A percentile compares a stretch with the other conserved stretches of the same genome.
Conservation (phyloP, 2,113 vertebrate genomes). For the Pseudois nayaur region DNA sequence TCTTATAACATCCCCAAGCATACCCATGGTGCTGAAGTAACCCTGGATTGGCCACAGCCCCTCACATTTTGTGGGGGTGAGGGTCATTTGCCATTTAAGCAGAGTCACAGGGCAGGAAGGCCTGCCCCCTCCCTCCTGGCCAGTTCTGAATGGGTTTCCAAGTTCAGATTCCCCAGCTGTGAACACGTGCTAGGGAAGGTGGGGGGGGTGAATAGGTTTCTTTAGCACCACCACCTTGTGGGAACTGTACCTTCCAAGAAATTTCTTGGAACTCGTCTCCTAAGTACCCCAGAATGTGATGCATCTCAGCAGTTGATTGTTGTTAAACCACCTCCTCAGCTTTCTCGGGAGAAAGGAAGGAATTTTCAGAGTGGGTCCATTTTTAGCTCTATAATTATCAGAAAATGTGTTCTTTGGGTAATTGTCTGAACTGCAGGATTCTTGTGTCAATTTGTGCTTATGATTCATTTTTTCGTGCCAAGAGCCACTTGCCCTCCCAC, state of each 20-base stretch:
- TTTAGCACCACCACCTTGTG: conserved; percentile 18
- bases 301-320: not conserved
- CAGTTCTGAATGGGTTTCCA: not conserved
- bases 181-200: fast-evolving
- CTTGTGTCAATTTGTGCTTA: not conserved
- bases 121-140: not conserved
- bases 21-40: too few relatives aligned
- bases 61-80: not conserved
- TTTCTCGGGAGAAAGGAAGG: conserved; percentile 29
- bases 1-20: not conserved
- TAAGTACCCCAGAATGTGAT: not conserved
- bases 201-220: not conserved
- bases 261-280: conserved; percentile 35
- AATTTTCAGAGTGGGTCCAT: conserved; percentile 16
- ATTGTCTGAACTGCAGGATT: conserved; percentile 47
- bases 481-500: not conserved
- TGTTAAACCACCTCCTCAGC: conserved; percentile 59
- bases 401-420: conserved; percentile 37
- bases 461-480: conserved; percentile 7
- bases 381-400: conserved; percentile 59
- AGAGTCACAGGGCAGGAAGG: not conserved
- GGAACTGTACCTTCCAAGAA: conserved; percentile 58
- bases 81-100: not conserved
- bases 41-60: not conserved
- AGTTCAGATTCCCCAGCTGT: not conserved